Evolutionary conservation across 1,140 invertebrate genomes (phyloP), one percentile per base, ranked within the genome.

Genomic region (Brachionus manjavacas): DNA sequence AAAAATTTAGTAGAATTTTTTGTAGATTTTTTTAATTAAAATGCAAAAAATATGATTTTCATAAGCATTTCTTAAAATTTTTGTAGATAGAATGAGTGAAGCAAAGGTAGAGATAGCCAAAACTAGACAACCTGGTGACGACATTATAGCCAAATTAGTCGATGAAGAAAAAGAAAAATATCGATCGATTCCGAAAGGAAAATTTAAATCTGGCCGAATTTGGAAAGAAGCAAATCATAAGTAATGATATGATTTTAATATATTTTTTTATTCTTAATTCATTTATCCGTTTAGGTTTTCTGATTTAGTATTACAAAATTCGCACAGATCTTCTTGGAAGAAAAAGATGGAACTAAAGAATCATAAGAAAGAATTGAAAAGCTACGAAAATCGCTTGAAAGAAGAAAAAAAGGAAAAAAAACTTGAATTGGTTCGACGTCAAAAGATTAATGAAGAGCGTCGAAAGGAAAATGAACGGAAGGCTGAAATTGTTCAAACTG

Each of bases 371-470:
- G 72, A 76, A 25, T 23, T 76, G 25, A 76, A 76, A 76, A 76
- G 49, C 28, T 76, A 49, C 11, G 72, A 76, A 46, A 23, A 49
- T 28, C 39, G 43, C 12, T 4, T 76, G 7, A 76, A 49, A 76
- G 72, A 76, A 31, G 72, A 76, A n/a, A 76, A 76, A 76, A 76
- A 76, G 52, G 41, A 76, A 39, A 76, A 76, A 52, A 76, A 76
- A 49, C 43, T 76, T 11, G 72, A 76, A 3, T 7, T 76, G 20
- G 43, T 76, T 11, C 16, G 41, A 49, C 41, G 72, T 49, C 72
- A 76, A 25, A 76, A 76, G 41, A 49, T 76, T 49, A 76, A 76
- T 49, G 72, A 76, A 76, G 72, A 76, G 20, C 39, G 43, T 49
- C 72, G 72, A 14, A 76, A 76, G 25, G 72, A 76, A 76, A 76